Conservation (phyloP, 2,888 invertebrate species). For the Drosophila merina region DNA sequence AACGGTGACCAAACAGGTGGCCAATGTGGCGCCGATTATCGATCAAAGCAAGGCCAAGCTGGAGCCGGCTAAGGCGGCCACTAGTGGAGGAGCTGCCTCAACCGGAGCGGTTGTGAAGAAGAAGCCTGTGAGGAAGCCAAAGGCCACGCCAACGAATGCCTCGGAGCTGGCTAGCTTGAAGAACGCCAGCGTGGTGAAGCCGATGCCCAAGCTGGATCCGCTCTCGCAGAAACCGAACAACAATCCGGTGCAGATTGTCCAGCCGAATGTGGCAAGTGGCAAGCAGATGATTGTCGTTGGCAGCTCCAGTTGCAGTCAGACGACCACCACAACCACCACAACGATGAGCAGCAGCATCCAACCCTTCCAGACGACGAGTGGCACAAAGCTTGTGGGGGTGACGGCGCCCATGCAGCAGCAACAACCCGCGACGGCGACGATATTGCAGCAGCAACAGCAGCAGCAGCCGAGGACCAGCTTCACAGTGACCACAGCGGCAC, state of each 20-base stretch:
- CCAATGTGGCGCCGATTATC: constrained; percentile 84
- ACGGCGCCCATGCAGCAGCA: constrained; percentile 84
- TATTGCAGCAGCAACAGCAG: constrained; percentile 41
- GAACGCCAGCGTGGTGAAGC: constrained; percentile 82
- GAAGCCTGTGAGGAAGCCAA: constrained; percentile 80
- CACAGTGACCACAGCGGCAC: constrained; percentile 44
- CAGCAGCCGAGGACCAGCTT: constrained; percentile 40
- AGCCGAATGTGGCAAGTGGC: constrained; percentile 82
- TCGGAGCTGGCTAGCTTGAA: constrained; percentile 74
- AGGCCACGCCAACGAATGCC: constrained; percentile 75
- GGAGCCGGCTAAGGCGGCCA: constrained; percentile 51
- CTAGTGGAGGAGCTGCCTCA: constrained; percentile 33
- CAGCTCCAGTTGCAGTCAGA: constrained; percentile 57
- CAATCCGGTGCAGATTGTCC: constrained; percentile 83
- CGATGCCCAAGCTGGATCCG: constrained; percentile 83
- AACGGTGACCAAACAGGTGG: constrained; percentile 82
- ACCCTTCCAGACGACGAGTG: constrained; percentile 82
- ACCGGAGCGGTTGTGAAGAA: constrained; percentile 77
- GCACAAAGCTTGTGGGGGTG: constrained; percentile 82
- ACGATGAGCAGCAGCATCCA: constrained; percentile 81
- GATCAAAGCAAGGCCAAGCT: constrained; percentile 83
- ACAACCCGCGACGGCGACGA: constrained; percentile 47
- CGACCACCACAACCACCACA: constrained; percentile 69
- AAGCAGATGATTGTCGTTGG: constrained; percentile 74
- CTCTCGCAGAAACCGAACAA: constrained; percentile 82